Evolutionary conservation across 2,888 invertebrate species (phyloP).

Genomic region (Pachymerium ferrugineum): DNA sequence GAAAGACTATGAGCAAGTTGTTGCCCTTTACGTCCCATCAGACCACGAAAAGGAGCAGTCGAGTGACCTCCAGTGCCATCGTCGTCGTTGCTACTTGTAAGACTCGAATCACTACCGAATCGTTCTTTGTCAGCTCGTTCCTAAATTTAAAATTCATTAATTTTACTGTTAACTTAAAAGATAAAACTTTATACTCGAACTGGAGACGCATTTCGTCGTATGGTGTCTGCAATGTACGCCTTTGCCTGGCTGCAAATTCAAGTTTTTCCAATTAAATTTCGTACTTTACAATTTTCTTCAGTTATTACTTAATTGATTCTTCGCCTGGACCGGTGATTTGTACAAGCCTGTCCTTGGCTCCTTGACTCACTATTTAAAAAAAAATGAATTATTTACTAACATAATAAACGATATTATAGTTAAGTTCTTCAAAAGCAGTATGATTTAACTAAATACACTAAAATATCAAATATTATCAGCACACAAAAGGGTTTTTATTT

Average conservation of each 20-base stretch:
- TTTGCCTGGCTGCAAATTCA: constrained; percentile 70
- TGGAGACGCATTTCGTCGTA: constrained; percentile 88
- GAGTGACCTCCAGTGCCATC: constrained; percentile 24
- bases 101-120: constrained; percentile 30
- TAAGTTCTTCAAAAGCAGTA: neutral
- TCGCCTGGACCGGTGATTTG: constrained; percentile 92
- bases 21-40: neutral
- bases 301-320: constrained; percentile 74
- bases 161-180: neutral
- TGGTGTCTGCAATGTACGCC: constrained; percentile 89
- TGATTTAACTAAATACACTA: neutral
- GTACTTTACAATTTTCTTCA: neutral
- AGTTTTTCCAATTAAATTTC: too few species aligned
- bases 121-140: neutral
- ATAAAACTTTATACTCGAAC: constrained; percentile 50
- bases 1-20: constrained; percentile 39
- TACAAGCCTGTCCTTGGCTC: constrained; percentile 88
- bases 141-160: neutral
- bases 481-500: neutral
- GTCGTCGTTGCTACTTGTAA: constrained; percentile 30
- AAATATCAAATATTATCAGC: neutral
- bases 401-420: too few species aligned
- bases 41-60: neutral
- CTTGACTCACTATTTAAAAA: constrained; percentile 75
- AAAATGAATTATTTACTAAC: neutral